Percentiles rank a stretch among this genome's conserved stretches.
phyloP scores from a whole-genome alignment of 2,888 invertebrate genomes.

The Philopedon plagiatum region DNA sequence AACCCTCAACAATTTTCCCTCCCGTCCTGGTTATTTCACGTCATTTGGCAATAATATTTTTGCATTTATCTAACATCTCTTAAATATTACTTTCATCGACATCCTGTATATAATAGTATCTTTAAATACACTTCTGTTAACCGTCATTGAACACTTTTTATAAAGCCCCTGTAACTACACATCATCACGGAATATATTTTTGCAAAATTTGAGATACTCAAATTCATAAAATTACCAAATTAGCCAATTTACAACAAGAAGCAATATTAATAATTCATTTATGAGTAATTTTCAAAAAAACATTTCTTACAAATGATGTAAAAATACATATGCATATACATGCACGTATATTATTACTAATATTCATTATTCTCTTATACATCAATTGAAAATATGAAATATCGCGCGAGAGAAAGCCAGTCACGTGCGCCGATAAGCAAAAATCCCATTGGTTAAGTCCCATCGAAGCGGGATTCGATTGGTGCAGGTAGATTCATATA shows the following conservation, averaged over 20 bases:
- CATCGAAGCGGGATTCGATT: constrained; percentile 46
- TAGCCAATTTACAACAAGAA: not conserved
- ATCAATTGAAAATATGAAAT: constrained; percentile 14
- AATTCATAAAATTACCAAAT: not conserved
- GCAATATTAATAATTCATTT: not conserved
- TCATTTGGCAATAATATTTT: too few species aligned
- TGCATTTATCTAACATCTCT: too few species aligned
- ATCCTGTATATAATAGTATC: too few species aligned
- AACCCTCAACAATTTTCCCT: too few species aligned
- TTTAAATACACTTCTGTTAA: too few species aligned
- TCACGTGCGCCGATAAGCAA: not conserved
- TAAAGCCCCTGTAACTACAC: too few species aligned
- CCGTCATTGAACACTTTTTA: too few species aligned
- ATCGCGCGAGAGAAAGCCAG: constrained; percentile 38
- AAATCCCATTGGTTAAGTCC: constrained; percentile 52
- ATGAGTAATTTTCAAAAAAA: not conserved
- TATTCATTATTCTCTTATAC: not conserved
- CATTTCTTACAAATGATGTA: not conserved
- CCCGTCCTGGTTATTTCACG: too few species aligned
- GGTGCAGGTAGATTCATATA: constrained; percentile 52
- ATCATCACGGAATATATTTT: too few species aligned
- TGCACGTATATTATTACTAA: not conserved
- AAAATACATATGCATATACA: not conserved
- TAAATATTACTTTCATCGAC: too few species aligned
- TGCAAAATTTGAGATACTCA: too few species aligned